These are phyloP conservation scores for Athene noctua DNA, from an alignment of 2,113 vertebrate genomes.

Conservation along the genomic window DNA sequence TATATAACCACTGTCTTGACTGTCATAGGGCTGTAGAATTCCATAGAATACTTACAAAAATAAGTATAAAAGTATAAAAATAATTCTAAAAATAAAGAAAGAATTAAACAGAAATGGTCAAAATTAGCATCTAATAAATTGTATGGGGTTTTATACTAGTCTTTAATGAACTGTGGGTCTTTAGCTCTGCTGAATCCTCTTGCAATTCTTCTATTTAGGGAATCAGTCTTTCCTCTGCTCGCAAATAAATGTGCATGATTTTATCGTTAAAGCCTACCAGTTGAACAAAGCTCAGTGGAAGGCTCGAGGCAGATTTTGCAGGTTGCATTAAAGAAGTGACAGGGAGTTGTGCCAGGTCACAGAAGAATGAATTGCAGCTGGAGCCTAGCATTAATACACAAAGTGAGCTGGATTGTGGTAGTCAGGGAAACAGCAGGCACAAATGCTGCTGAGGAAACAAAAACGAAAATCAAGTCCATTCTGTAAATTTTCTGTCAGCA, in stretches of 20 bases:
- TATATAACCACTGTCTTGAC: not conserved
- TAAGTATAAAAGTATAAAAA: too few species aligned
- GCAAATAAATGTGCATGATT: not conserved
- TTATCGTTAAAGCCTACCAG: not conserved
- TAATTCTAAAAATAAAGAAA: not conserved
- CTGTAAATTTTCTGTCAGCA: not conserved
- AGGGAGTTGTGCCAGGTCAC: not conserved
- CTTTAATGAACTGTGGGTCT: not conserved
- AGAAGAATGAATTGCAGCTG: constrained; percentile 5
- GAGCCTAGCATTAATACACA: not conserved
- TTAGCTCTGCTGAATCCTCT: not conserved
- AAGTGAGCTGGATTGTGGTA: constrained; percentile 1
- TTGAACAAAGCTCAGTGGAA: not conserved
- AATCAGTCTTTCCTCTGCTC: not conserved
- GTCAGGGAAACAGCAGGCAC: constrained; percentile 51
- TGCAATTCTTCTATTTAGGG: not conserved
- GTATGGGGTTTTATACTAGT: not conserved
- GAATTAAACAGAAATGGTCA: not conserved
- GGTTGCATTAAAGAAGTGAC: not conserved
- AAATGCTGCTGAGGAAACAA: not conserved
- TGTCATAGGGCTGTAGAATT: not conserved
- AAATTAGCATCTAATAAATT: not conserved
- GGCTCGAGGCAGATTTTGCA: not conserved
- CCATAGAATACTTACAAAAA: not conserved
- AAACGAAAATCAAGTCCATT: not conserved